These are phyloP conservation scores for Panagrolaimus sp. DNA, from an alignment of 1,140 invertebrate species.

Conservation along the genomic window DNA sequence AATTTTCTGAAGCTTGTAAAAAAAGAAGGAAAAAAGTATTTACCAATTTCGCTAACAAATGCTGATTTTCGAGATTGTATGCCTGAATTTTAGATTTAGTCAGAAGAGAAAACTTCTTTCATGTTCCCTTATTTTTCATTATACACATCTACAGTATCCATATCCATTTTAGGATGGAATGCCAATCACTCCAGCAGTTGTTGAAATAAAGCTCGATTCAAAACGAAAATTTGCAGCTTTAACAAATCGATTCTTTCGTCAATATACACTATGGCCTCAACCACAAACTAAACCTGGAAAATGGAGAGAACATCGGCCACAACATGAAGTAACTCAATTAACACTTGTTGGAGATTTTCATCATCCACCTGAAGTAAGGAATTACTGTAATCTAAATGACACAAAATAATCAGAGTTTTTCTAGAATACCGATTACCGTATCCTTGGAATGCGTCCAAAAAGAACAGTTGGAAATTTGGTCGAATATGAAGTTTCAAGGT, in stretches of 20 bases:
- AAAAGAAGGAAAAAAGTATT: no score
- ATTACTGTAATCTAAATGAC: no score
- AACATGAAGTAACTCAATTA: constrained; percentile 3
- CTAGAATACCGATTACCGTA: background rate
- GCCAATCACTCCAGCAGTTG: background rate
- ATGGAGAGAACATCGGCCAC: background rate
- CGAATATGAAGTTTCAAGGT: constrained; percentile 16
- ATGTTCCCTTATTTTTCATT: background rate
- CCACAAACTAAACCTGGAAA: no score
- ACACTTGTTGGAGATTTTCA: constrained; percentile 15
- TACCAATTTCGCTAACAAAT: no score
- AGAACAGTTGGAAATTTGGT: background rate
- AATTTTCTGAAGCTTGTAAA: no score
- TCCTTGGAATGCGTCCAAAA: constrained; percentile 13
- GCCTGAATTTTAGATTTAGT: no score
- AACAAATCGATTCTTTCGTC: background rate
- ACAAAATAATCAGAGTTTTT: no score
- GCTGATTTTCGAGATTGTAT: no score
- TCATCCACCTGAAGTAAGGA: background rate
- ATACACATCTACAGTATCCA: no score
- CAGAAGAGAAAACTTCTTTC: no score
- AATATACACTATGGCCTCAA: background rate
- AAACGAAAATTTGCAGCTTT: background rate
- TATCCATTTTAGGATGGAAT: background rate
- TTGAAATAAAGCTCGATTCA: background rate